Conservation (phyloP, 2,113 vertebrate genomes). For the Sander vitreus region DNA sequence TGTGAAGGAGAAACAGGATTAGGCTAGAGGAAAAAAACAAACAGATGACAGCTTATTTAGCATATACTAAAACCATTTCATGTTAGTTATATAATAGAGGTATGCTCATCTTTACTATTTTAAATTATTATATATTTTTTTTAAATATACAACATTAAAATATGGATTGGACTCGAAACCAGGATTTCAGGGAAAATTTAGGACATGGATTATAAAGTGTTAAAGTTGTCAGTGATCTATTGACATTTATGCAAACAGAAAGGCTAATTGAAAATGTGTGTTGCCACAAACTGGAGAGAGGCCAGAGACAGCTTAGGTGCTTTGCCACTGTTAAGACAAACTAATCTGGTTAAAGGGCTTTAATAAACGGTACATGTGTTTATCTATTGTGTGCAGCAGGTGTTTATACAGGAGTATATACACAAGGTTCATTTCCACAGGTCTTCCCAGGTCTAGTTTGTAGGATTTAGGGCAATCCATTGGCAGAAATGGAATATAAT, state of each 20-base stretch:
- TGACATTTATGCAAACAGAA: slow-evolving; percentile 5
- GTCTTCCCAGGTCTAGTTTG: too few relatives aligned
- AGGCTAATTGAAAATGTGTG: slow-evolving; percentile 27
- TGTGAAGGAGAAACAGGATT: slow-evolving; percentile 63
- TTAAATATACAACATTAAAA: neutral
- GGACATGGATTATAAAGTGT: neutral
- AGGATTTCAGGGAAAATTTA: neutral
- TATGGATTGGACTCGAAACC: neutral
- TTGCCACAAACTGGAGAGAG: slow-evolving; percentile 37
- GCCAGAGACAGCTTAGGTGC: slow-evolving; percentile 63
- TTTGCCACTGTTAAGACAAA: slow-evolving; percentile 73
- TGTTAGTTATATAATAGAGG: neutral
- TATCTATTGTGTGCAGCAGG: slow-evolving; percentile 48
- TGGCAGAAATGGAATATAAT: too few relatives aligned
- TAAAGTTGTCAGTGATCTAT: neutral
- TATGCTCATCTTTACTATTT: neutral
- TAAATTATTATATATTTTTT: neutral
- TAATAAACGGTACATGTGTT: slow-evolving; percentile 54
- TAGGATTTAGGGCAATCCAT: too few relatives aligned
- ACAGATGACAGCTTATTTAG: neutral
- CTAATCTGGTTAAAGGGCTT: slow-evolving; percentile 79
- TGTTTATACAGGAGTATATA: slow-evolving; percentile 36
- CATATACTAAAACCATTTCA: neutral
- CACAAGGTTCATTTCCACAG: neutral
- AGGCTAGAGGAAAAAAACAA: slow-evolving; percentile 14